phyloP scores from a whole-genome alignment of 2,113 vertebrate genomes.

The Rhagologus leucostigma region DNA sequence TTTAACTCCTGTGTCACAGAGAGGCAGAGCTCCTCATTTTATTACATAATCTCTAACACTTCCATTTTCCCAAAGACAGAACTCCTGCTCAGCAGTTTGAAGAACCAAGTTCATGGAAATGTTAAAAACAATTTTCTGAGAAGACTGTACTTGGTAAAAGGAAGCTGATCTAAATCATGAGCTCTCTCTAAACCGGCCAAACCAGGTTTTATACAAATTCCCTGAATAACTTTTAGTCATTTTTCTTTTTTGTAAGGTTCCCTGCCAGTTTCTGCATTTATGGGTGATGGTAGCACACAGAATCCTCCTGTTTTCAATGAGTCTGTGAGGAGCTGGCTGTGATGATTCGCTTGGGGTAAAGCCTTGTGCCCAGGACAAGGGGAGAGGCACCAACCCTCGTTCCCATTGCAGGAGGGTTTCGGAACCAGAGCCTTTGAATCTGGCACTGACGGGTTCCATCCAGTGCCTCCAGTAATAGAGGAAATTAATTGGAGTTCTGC shows the following conservation, averaged over 20 bases:
- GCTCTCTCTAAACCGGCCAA: neutral
- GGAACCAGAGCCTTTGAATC: neutral
- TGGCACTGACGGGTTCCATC: neutral
- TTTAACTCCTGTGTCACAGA: rapidly evolving
- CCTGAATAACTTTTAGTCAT: neutral
- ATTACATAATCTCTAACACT: rapidly evolving
- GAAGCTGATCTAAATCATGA: neutral
- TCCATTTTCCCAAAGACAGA: neutral
- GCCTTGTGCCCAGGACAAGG: neutral
- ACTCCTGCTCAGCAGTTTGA: neutral
- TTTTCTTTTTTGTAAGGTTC: neutral
- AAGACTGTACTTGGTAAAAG: neutral
- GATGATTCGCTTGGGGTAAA: rapidly evolving
- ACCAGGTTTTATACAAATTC: neutral
- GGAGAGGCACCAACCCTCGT: neutral
- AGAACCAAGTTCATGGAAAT: too few species aligned
- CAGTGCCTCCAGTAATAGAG: neutral
- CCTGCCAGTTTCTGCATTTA: neutral
- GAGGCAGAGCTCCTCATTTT: neutral
- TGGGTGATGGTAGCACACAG: neutral
- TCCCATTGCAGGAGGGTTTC: neutral
- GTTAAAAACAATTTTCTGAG: neutral
- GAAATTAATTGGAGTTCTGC: neutral
- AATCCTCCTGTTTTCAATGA: neutral
- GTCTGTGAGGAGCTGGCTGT: rapidly evolving